Evolutionary conservation across 2,113 vertebrate species (phyloP), one percentile per base, ranked within the genome.

Genomic region (Menidia beryllina): DNA sequence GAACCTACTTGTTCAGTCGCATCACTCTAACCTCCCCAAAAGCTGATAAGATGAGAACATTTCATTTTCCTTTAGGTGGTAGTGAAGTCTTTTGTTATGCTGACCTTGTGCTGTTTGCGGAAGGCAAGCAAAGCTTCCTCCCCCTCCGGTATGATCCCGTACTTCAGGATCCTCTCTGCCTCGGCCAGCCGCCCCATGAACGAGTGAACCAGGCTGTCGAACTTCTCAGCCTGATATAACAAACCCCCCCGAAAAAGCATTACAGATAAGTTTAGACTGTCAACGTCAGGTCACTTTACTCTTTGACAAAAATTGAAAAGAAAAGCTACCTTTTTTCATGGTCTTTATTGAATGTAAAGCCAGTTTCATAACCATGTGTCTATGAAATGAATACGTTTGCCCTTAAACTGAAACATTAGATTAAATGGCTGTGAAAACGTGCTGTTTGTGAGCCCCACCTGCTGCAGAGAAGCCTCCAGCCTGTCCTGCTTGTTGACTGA

Each of bases 401-500:
- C n/a, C n/a, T n/a, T n/a, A n/a, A n/a, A n/a, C n/a, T n/a, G n/a
- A n/a, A n/a, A n/a, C n/a, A n/a, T n/a, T n/a, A n/a, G n/a, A n/a
- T n/a, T n/a, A n/a, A n/a, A n/a, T n/a, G n/a, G n/a, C n/a, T n/a
- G n/a, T n/a, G n/a, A n/a, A n/a, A n/a, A n/a, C n/a, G n/a, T n/a
- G 5, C 6, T 43, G 24, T 52, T 13, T 1, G 4, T 10, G 21
- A 26, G 48, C 48, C 19, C 24, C 64, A 96, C 96, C 96, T 96
- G 95, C 43, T 84, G 88, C 20, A 96, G 89, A 0, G 95, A 92
- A 0, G 84, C 90, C 83, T 96, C 94, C 75, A 97, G 94, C 60
- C 93, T 87, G 34, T 87, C 93, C 74, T 96, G 96, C 63, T 92
- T 95, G 87, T 88, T 90, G 61, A 96, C 87, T 0, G 96, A 96